Evolutionary conservation across 2,888 invertebrate species (phyloP).

Genomic region (Sialis fuliginosa): DNA sequence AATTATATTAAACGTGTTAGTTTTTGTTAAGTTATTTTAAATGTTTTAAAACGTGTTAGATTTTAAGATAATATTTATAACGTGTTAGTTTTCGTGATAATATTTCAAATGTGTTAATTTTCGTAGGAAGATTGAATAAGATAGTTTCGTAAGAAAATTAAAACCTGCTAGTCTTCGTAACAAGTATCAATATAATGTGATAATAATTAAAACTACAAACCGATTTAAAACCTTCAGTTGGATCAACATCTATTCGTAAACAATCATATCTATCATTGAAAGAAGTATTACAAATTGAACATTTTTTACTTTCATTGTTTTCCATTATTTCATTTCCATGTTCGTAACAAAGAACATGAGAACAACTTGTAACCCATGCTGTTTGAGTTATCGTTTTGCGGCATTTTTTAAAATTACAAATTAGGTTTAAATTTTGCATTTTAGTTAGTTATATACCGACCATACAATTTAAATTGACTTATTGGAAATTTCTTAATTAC

Average conservation of each 20-base stretch:
- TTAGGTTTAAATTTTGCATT: slow-evolving; percentile 17
- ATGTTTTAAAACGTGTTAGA: no score
- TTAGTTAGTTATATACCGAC: not conserved
- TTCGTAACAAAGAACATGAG: slow-evolving; percentile 16
- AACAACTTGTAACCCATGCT: slow-evolving; percentile 21
- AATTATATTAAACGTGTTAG: no score
- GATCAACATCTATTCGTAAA: slow-evolving; percentile 22
- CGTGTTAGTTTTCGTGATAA: no score
- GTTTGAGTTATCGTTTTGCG: slow-evolving; percentile 17
- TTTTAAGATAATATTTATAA: no score
- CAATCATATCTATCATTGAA: slow-evolving; percentile 21
- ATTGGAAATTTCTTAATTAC: no score
- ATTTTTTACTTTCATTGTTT: slow-evolving; percentile 9
- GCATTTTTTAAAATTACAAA: slow-evolving; percentile 24
- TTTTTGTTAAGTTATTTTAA: no score
- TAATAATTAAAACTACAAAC: slow-evolving; percentile 8
- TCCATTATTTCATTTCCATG: slow-evolving; percentile 9
- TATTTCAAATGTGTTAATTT: no score
- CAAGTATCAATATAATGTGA: not conserved
- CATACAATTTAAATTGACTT: not conserved
- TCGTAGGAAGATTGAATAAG: no score
- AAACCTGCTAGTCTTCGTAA: no score
- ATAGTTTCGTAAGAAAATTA: no score
- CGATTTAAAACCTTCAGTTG: slow-evolving; percentile 25
- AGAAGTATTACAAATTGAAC: slow-evolving; percentile 15